A percentile compares a stretch with the other conserved stretches of the same genome.
phyloP scores from a whole-genome alignment of 2,888 invertebrate genomes.

The Clistopyga incitator region DNA sequence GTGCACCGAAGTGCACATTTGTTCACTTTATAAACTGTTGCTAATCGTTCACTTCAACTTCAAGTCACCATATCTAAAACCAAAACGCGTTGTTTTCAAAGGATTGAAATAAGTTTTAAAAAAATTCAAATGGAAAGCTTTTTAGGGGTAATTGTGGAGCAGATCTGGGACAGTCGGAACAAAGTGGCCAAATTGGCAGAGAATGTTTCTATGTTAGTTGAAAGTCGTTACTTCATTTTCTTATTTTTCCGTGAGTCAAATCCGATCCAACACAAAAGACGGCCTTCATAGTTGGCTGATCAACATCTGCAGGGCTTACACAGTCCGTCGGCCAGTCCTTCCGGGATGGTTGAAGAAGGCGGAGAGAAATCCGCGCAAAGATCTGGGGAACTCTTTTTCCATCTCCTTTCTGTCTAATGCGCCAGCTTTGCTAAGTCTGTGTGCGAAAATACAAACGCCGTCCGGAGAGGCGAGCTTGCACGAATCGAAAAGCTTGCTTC shows the following conservation, averaged over 20 bases:
- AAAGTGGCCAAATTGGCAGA: no score
- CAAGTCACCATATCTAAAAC: no score
- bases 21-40: neutral
- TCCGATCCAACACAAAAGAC: neutral
- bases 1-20: neutral
- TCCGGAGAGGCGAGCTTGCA: neutral
- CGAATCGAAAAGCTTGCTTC: constrained; percentile 49
- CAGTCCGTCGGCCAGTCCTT: neutral
- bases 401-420: neutral
- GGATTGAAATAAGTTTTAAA: no score
- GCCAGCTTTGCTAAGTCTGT: neutral
- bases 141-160: no score
- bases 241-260: neutral
- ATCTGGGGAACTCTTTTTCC: neutral
- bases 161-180: no score
- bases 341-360: constrained; percentile 36
- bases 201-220: no score
- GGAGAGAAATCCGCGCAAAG: constrained; percentile 20
- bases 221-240: no score
- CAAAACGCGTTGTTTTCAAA: no score
- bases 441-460: constrained; percentile 29
- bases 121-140: no score
- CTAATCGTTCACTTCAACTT: no score
- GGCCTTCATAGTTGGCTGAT: constrained; percentile 7
- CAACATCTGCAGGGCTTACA: neutral